Percentiles rank a stretch among this genome's conserved stretches.
These are phyloP conservation scores for Nomia melanderi DNA, from an alignment of 1,140 invertebrate species.

Conservation along the genomic window DNA sequence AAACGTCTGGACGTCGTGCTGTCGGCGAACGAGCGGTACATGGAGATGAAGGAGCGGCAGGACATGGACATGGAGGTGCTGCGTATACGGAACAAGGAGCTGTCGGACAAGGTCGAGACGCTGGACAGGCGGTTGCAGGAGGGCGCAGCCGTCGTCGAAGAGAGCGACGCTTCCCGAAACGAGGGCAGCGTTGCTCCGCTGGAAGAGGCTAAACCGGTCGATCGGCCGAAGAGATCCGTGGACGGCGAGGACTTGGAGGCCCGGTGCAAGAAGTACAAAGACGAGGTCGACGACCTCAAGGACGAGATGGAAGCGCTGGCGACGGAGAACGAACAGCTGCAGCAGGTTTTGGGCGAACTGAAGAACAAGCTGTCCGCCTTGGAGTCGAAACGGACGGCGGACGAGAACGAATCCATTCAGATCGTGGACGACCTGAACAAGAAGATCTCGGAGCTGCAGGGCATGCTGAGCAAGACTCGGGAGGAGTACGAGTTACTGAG, in stretches of 20 bases:
- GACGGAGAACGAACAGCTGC: slow-evolving; percentile 87
- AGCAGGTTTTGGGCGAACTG: slow-evolving; percentile 84
- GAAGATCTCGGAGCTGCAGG: slow-evolving; percentile 61
- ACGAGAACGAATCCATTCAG: slow-evolving; percentile 55
- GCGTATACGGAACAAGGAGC: slow-evolving; percentile 86
- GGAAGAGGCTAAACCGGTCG: not conserved
- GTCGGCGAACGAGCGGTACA: slow-evolving; percentile 88
- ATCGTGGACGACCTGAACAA: slow-evolving; percentile 60
- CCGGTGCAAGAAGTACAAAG: slow-evolving; percentile 66
- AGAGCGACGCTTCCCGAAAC: not conserved
- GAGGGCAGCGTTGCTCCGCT: not conserved
- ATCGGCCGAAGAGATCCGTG: slow-evolving; percentile 18
- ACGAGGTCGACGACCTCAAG: slow-evolving; percentile 79
- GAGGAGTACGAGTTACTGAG: slow-evolving; percentile 67
- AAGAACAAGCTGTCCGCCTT: slow-evolving; percentile 67
- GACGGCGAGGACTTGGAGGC: slow-evolving; percentile 21
- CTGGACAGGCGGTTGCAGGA: slow-evolving; percentile 72
- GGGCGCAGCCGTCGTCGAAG: not conserved
- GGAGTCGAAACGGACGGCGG: slow-evolving; percentile 63
- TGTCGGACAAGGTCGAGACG: slow-evolving; percentile 83
- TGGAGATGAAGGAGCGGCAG: slow-evolving; percentile 90
- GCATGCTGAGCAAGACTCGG: slow-evolving; percentile 62
- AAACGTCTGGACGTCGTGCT: slow-evolving; percentile 89
- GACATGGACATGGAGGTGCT: slow-evolving; percentile 85
- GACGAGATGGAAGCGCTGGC: slow-evolving; percentile 84